phyloP scores from a whole-genome alignment of 1,140 invertebrate genomes.

The Diorhabda elongata region DNA sequence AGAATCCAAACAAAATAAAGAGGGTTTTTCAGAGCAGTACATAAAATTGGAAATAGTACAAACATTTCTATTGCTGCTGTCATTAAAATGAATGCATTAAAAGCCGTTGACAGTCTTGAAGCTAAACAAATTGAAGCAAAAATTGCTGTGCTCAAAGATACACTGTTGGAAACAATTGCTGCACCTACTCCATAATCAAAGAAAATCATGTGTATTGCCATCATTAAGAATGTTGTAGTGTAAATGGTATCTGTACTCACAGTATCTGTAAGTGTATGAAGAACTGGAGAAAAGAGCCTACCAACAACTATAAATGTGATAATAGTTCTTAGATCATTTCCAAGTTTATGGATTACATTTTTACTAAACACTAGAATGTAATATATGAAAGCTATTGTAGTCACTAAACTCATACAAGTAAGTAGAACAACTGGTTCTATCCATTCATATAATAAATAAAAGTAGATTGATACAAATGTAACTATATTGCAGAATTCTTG shows the following conservation, averaged over 20 bases:
- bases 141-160: constrained; percentile 85
- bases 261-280: constrained; percentile 93
- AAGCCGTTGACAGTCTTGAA: constrained; percentile 77
- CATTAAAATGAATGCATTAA: constrained; percentile 83
- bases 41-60: constrained; percentile 79
- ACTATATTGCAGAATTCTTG: constrained; percentile 73
- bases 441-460: constrained; percentile 67
- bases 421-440: constrained; percentile 60
- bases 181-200: constrained; percentile 85
- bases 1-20: constrained; percentile 42
- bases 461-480: constrained; percentile 70
- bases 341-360: constrained; percentile 26
- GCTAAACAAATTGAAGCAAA: constrained; percentile 92
- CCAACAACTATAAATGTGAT: constrained; percentile 78
- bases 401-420: constrained; percentile 51
- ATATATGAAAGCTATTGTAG: constrained; percentile 54
- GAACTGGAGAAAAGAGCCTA: constrained; percentile 80
- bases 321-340: constrained; percentile 54
- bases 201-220: constrained; percentile 83
- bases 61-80: constrained; percentile 83
- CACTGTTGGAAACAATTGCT: constrained; percentile 74
- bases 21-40: constrained; percentile 55
- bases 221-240: constrained; percentile 81
- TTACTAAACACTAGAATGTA: constrained; percentile 47
- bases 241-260: constrained; percentile 97